A percentile compares a stretch with the other conserved stretches of the same genome.
phyloP scores from a whole-genome alignment of 1,140 invertebrate genomes.

The Tetraneura akinire region DNA sequence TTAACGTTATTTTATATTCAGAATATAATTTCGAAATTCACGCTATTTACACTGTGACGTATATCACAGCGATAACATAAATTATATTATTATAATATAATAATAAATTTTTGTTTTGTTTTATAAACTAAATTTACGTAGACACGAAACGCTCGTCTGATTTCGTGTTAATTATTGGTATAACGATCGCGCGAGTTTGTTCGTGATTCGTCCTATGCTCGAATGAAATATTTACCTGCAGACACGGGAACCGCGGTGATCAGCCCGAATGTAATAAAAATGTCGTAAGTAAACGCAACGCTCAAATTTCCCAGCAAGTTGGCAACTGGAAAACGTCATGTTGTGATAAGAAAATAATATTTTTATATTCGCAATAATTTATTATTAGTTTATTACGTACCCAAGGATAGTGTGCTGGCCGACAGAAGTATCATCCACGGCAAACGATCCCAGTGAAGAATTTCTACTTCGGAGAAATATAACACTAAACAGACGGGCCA shows the following conservation, averaged over 20 bases:
- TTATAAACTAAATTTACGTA: too few relatives aligned
- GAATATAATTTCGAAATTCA: too few relatives aligned
- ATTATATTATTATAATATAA: too few relatives aligned
- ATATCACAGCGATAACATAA: too few relatives aligned
- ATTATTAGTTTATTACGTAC: constrained; percentile 60
- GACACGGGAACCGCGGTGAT: constrained; percentile 90
- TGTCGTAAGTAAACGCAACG: constrained; percentile 84
- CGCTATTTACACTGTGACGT: too few relatives aligned
- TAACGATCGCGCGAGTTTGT: background rate
- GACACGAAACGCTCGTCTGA: too few relatives aligned
- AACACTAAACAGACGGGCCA: constrained; percentile 84
- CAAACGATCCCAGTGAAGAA: constrained; percentile 73
- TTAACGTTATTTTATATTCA: too few relatives aligned
- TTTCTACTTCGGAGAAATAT: constrained; percentile 82
- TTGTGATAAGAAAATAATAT: background rate
- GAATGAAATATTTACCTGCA: constrained; percentile 69
- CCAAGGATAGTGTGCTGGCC: constrained; percentile 75
- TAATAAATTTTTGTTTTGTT: too few relatives aligned
- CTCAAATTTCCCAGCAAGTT: constrained; percentile 90
- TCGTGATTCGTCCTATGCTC: background rate
- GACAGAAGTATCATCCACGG: constrained; percentile 79
- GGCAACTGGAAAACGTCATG: constrained; percentile 69
- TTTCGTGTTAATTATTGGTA: too few relatives aligned
- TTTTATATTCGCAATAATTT: background rate
- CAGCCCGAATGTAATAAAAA: constrained; percentile 88